Percentiles rank a stretch among this genome's conserved stretches.
Evolutionary conservation across 2,888 invertebrate species (phyloP).

Genomic region (Acanthoscelides obtectus): DNA sequence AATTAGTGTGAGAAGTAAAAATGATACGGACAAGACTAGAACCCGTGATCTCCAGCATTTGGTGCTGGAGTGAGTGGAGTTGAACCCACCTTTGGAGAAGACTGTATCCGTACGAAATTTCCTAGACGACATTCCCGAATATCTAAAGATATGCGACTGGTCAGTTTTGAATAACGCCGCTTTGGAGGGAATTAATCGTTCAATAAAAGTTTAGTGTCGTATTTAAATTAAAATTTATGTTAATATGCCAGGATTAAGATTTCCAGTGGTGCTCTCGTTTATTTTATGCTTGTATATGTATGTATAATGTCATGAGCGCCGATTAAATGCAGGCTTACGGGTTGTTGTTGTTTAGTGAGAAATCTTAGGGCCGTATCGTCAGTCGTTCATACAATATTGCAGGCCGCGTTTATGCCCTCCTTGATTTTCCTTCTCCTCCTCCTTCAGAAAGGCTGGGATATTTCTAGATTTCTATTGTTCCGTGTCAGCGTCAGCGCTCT

Average conservation of each 20-base stretch:
- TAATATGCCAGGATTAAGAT: background rate
- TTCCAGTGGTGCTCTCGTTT: background rate
- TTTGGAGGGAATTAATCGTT: background rate
- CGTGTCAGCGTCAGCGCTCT: no score
- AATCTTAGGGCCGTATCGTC: no score
- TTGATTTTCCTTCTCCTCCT: no score
- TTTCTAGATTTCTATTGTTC: no score
- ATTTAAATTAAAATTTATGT: slow-evolving; percentile 2
- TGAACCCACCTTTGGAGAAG: background rate
- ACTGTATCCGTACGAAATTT: background rate
- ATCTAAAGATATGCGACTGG: background rate
- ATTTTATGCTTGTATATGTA: background rate
- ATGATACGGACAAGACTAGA: no score
- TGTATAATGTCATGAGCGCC: background rate
- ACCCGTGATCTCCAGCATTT: no score
- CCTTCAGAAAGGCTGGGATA: no score
- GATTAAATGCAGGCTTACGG: background rate
- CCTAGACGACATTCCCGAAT: background rate
- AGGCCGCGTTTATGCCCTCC: no score
- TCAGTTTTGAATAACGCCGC: background rate
- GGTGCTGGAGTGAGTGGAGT: no score
- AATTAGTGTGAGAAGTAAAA: no score
- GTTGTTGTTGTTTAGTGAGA: no score
- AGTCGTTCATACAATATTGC: no score
- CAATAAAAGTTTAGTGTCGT: slow-evolving; percentile 1